Percentiles rank a stretch among this genome's conserved stretches.
phyloP scores from a whole-genome alignment of 2,888 invertebrate genomes.

The Lithophane socia region DNA sequence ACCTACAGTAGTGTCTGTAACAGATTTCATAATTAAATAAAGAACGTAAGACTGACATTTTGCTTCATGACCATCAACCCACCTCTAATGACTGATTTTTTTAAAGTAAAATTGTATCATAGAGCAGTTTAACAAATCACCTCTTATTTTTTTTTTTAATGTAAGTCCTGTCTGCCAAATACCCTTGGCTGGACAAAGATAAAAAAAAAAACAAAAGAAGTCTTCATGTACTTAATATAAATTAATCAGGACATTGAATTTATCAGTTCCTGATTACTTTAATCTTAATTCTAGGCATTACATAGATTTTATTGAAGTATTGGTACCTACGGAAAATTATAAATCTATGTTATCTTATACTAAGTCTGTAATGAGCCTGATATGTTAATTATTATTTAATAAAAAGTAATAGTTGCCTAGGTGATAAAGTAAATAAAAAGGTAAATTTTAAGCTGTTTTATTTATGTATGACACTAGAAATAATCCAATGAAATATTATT shows the following conservation, averaged over 20 bases:
- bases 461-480: background rate
- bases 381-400: conserved; percentile 7
- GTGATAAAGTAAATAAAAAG: background rate
- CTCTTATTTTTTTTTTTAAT: background rate
- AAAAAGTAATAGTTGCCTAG: conserved; percentile 4
- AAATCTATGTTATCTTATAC: conserved; percentile 23
- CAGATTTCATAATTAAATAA: conserved; percentile 2
- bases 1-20: background rate
- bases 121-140: background rate
- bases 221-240: background rate
- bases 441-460: background rate
- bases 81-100: background rate
- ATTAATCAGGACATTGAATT: conserved; percentile 11
- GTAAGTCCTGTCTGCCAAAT: too few relatives aligned
- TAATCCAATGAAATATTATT: background rate
- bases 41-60: background rate
- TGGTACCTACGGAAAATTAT: background rate
- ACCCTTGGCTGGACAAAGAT: background rate
- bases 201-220: conserved; percentile 9
- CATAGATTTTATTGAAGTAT: background rate
- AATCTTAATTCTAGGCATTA: conserved; percentile 27
- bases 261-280: conserved; percentile 31
- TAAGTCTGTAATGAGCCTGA: background rate
- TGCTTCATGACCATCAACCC: too few relatives aligned
- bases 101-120: too few relatives aligned